These are phyloP conservation scores for Scophthalmus maximus DNA, from an alignment of 2,113 vertebrate species.

Conservation along the genomic window DNA sequence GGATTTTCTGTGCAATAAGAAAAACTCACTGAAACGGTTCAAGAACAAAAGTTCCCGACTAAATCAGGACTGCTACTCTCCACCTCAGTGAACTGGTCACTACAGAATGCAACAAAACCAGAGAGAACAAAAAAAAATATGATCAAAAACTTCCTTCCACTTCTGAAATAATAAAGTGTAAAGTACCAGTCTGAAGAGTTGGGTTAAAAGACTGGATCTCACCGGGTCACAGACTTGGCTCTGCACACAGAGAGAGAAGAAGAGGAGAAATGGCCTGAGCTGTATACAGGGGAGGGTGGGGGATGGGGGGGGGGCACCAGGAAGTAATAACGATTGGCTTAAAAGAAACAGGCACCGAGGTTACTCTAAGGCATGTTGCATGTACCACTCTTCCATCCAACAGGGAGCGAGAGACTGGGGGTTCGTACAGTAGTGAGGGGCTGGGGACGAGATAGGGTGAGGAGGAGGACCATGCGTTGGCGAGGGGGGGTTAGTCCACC, in stretches of 20 bases:
- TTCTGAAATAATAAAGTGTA: conserved; percentile 16
- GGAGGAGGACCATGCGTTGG: conserved; percentile 49
- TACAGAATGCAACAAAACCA: not conserved
- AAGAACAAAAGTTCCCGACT: too few species aligned
- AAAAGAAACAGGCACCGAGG: conserved; percentile 62
- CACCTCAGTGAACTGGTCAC: too few species aligned
- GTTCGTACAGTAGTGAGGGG: conserved; percentile 37
- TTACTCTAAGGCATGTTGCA: conserved; percentile 74
- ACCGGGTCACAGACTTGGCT: conserved; percentile 55
- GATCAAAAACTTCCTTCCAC: not conserved
- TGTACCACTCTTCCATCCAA: conserved; percentile 33
- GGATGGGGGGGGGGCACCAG: conserved; percentile 42
- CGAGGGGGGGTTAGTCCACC: conserved; percentile 48
- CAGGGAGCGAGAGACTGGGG: conserved; percentile 18
- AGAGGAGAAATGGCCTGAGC: conserved; percentile 50
- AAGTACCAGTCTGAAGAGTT: conserved; percentile 8
- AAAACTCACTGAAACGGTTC: too few species aligned
- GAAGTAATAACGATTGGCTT: conserved; percentile 68
- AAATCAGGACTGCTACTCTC: too few species aligned
- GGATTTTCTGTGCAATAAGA: not conserved
- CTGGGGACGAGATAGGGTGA: conserved; percentile 64
- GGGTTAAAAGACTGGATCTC: conserved; percentile 31
- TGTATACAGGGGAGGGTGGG: conserved; percentile 9
- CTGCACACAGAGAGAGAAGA: not conserved
- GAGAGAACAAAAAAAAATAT: not conserved